Conservation (phyloP, 2,888 invertebrate species). For the Nowickia ferox region DNA sequence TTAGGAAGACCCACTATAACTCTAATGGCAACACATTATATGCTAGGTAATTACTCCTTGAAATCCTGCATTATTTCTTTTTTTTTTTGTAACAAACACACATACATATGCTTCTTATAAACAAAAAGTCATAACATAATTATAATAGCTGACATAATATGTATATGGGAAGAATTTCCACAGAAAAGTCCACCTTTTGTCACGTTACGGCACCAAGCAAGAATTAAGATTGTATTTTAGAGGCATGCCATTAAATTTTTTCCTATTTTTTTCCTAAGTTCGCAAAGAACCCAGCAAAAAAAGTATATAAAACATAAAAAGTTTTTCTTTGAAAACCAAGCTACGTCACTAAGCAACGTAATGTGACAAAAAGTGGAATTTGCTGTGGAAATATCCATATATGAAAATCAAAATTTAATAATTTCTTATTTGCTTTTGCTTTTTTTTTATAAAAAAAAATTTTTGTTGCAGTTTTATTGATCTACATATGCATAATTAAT, state of each 20-base stretch:
- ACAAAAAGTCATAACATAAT: conserved; percentile 6
- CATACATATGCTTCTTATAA: conserved; percentile 5
- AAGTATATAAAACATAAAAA: too few species aligned
- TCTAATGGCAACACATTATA: conserved; percentile 92
- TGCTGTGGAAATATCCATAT: too few species aligned
- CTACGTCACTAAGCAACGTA: too few species aligned
- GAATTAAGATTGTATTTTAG: too few species aligned
- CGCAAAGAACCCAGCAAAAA: too few species aligned
- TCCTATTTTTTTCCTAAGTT: too few species aligned
- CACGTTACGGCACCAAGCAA: too few species aligned
- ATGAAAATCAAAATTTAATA: conserved; percentile 5
- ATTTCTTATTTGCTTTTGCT: conserved; percentile 54
- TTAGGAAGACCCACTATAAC: conserved; percentile 97
- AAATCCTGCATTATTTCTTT: conserved; percentile 11
- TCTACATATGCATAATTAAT: conserved; percentile 14
- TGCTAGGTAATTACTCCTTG: conserved; percentile 89
- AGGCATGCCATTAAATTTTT: too few species aligned
- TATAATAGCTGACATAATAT: conserved; percentile 3
- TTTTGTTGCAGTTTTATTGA: conserved; percentile 51
- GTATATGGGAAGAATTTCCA: background rate
- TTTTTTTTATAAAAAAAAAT: conserved; percentile 43
- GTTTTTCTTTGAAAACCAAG: too few species aligned
- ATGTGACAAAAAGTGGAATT: too few species aligned
- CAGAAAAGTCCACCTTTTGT: too few species aligned
- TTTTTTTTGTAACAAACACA: conserved; percentile 14